phyloP scores from a whole-genome alignment of 2,113 vertebrate genomes.

The Falco punctatus region DNA sequence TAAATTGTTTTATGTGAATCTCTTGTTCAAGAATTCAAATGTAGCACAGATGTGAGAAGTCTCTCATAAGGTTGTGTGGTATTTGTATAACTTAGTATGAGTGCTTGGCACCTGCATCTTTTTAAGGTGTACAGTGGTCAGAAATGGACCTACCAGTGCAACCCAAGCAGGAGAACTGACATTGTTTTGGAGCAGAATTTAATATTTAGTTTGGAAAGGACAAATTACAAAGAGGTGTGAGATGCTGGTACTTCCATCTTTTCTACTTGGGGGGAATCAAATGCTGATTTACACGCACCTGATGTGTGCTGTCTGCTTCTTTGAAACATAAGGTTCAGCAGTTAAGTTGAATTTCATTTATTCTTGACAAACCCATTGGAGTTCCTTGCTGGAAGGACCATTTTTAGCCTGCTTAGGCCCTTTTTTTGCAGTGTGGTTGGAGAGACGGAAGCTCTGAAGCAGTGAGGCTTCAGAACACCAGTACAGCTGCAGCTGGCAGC shows the following conservation, averaged over 20 bases:
- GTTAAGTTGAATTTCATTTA: not conserved
- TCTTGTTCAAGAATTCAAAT: not conserved
- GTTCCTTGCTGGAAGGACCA: not conserved
- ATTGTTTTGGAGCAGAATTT: not conserved
- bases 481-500: not conserved
- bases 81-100: accelerated
- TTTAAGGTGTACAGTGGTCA: not conserved
- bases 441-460: not conserved
- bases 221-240: not conserved
- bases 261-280: not conserved
- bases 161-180: not conserved
- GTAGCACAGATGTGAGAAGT: not conserved
- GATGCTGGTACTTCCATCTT: not conserved
- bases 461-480: not conserved
- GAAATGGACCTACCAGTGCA: not conserved
- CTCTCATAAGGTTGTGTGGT: not conserved
- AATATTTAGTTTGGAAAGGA: not conserved
- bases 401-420: not conserved
- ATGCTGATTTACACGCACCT: accelerated
- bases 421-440: not conserved
- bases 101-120: not conserved
- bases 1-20: not conserved
- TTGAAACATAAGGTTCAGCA: not conserved
- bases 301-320: not conserved
- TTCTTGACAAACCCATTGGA: not conserved